Evolutionary conservation across 2,888 invertebrate genomes (phyloP).

Genomic region (Ypsolopha scabrella): DNA sequence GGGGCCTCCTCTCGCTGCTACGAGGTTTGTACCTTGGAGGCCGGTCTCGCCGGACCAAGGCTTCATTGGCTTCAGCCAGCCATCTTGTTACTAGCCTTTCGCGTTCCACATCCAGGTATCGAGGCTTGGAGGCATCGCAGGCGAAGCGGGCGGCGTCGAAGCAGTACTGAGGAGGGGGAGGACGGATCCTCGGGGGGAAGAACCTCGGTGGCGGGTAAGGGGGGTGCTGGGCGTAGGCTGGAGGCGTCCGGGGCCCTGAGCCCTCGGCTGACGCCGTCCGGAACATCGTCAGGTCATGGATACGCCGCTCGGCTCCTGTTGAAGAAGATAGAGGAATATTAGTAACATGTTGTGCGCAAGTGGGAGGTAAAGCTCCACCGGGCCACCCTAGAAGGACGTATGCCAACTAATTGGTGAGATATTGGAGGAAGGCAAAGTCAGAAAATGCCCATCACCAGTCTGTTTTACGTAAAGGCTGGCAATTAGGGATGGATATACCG

Average conservation of each 20-base stretch:
- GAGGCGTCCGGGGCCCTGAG: constrained; percentile 63
- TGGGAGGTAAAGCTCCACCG: no score
- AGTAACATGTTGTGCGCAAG: no score
- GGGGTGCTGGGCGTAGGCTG: constrained; percentile 62
- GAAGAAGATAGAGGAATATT: constrained; percentile 36
- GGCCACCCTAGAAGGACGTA: no score
- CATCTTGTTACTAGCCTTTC: constrained; percentile 61
- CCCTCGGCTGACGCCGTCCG: constrained; percentile 66
- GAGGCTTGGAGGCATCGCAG: constrained; percentile 59
- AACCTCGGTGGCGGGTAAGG: constrained; percentile 57
- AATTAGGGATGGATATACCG: no score
- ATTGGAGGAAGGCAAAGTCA: no score
- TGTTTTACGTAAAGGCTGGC: no score
- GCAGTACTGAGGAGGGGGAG: constrained; percentile 64
- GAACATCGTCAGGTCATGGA: constrained; percentile 64
- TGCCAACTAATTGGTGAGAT: no score
- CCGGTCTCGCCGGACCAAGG: constrained; percentile 50
- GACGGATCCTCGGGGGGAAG: constrained; percentile 56
- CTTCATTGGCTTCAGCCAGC: constrained; percentile 65
- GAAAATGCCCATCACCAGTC: no score
- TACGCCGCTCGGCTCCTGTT: constrained; percentile 19
- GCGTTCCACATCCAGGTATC: constrained; percentile 60
- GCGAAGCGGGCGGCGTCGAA: constrained; percentile 67
- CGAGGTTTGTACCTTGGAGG: constrained; percentile 59
- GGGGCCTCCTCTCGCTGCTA: constrained; percentile 61